Evolutionary conservation across 2,888 invertebrate species (phyloP).

Genomic region (Cephus sareptanus): DNA sequence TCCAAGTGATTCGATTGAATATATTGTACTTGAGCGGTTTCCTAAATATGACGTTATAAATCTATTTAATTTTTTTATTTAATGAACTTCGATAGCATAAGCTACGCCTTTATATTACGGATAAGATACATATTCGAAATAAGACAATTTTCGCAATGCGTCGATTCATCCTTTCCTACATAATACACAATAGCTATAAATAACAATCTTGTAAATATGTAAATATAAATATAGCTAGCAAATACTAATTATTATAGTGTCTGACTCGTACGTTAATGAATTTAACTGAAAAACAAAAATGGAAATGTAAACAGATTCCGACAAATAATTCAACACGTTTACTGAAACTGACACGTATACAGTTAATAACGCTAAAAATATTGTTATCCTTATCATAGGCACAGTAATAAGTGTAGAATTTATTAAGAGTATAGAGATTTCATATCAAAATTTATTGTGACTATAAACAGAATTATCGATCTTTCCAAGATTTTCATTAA

Average conservation of each 20-base stretch:
- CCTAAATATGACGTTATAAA: not conserved
- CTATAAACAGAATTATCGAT: not conserved
- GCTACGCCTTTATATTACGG: not conserved
- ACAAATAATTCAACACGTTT: not conserved
- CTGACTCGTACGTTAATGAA: not conserved
- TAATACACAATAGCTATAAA: not conserved
- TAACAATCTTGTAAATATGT: constrained; percentile 37
- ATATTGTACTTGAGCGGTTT: not conserved
- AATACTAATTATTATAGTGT: constrained; percentile 7
- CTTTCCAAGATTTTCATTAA: not conserved
- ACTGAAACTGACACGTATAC: not conserved
- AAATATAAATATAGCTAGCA: constrained; percentile 27
- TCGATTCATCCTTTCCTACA: constrained; percentile 9
- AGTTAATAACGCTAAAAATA: not conserved
- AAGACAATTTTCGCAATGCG: not conserved
- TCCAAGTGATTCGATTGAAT: not conserved
- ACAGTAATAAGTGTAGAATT: not conserved
- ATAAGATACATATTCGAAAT: not conserved
- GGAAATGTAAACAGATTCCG: not conserved
- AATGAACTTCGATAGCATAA: not conserved
- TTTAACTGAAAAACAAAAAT: not conserved
- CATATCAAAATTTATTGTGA: not conserved
- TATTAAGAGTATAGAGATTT: not conserved
- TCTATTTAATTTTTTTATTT: not conserved
- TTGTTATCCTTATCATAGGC: not conserved